Evolutionary conservation across 2,113 vertebrate species (phyloP).

Genomic region (Saccopteryx bilineata): DNA sequence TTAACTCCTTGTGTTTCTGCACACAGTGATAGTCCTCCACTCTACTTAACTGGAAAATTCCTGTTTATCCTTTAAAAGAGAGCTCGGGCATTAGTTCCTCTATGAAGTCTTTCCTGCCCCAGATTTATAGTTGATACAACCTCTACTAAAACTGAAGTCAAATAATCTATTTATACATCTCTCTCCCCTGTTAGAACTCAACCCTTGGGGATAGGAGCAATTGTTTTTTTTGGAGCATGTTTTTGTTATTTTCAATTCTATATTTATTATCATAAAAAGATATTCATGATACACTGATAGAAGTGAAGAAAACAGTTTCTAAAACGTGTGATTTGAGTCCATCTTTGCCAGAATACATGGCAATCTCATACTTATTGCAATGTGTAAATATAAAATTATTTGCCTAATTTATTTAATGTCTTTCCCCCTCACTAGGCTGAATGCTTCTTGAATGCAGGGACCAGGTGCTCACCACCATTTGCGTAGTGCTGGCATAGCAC

Average conservation of each 20-base stretch:
- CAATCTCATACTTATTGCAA: background rate
- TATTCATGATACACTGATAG: background rate
- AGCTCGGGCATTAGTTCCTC: background rate
- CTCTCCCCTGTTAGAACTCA: background rate
- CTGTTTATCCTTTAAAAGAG: background rate
- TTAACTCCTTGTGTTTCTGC: background rate
- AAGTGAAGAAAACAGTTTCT: background rate
- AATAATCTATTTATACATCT: background rate
- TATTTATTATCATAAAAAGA: background rate
- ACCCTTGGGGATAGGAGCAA: background rate
- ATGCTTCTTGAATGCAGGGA: background rate
- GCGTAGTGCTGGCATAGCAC: background rate
- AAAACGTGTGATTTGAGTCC: background rate
- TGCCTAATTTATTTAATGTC: background rate
- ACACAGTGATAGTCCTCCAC: background rate
- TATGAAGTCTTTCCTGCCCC: background rate
- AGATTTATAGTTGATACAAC: background rate
- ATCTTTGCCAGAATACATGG: background rate
- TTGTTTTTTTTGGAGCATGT: background rate
- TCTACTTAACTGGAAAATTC: conserved; percentile 20
- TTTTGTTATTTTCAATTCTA: background rate
- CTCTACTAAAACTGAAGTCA: background rate
- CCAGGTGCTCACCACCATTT: background rate
- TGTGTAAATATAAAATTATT: conserved; percentile 9
- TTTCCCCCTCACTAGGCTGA: background rate